These are phyloP conservation scores for Anguilla anguilla DNA, from an alignment of 2,797 vertebrate genomes.

Conservation along the genomic window DNA sequence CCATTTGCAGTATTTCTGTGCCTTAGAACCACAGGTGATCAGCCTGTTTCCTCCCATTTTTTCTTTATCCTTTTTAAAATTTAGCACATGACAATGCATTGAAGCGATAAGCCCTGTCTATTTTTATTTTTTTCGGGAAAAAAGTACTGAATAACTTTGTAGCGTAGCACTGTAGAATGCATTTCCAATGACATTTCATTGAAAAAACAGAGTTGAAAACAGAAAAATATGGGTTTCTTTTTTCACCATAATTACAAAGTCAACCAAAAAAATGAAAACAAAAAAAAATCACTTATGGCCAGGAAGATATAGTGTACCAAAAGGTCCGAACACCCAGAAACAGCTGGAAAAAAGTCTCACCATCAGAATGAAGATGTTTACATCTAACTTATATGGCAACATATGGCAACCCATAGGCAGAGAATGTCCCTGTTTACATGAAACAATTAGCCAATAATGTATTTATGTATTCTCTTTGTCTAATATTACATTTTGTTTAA, in stretches of 20 bases:
- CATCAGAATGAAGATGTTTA: not conserved
- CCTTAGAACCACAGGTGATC: constrained; percentile 61
- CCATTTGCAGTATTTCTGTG: constrained; percentile 53
- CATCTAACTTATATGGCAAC: not conserved
- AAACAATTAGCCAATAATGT: not conserved
- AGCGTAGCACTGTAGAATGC: not conserved
- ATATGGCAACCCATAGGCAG: not conserved
- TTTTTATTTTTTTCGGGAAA: not conserved
- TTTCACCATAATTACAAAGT: not conserved
- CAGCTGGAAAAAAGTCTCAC: not conserved
- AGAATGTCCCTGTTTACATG: not conserved
- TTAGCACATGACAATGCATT: not conserved
- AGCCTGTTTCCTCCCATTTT: constrained; percentile 51
- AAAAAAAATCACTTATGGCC: not conserved
- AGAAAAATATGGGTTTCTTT: not conserved
- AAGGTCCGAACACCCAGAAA: not conserved
- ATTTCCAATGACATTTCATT: not conserved
- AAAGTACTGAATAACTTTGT: not conserved
- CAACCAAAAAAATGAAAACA: not conserved
- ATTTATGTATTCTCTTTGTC: not conserved
- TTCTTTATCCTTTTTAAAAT: not conserved
- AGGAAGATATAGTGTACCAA: not conserved
- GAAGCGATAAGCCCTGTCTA: not conserved
- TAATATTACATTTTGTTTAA: too few species aligned
- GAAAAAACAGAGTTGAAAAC: not conserved